Evolutionary conservation across 2,113 vertebrate genomes (phyloP).

Genomic region (Zosterops lateralis): DNA sequence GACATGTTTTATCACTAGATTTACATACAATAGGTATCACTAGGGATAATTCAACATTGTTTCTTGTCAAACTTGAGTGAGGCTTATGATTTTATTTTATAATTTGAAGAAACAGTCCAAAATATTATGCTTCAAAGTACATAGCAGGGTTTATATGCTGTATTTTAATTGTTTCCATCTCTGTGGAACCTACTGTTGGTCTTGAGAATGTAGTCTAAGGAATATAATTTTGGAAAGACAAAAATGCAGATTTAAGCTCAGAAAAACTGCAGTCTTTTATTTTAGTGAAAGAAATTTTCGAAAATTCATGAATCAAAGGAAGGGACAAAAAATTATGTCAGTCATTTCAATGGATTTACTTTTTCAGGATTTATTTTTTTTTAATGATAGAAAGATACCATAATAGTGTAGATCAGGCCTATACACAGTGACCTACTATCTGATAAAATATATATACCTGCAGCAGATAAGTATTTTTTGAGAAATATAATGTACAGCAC

Average conservation of each 20-base stretch:
- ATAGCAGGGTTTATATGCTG: rapidly evolving
- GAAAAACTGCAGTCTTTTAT: not conserved
- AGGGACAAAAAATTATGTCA: not conserved
- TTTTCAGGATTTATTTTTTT: not conserved
- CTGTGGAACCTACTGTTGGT: not conserved
- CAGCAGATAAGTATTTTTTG: not conserved
- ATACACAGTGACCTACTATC: not conserved
- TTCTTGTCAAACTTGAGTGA: not conserved
- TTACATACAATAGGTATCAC: not conserved
- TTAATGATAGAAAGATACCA: not conserved
- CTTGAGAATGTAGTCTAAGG: not conserved
- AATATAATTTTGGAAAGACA: not conserved
- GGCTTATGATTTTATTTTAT: not conserved
- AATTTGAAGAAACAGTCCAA: not conserved
- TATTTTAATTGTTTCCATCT: not conserved
- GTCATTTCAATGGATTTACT: not conserved
- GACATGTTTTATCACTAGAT: not conserved
- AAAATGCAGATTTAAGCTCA: not conserved
- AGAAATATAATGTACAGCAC: not conserved
- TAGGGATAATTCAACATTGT: not conserved
- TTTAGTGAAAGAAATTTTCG: not conserved
- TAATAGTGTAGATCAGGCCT: not conserved
- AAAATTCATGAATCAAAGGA: not conserved
- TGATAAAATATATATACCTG: not conserved
- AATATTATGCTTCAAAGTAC: not conserved